These are phyloP conservation scores for Acomys russatus DNA, from an alignment of 2,797 vertebrate genomes.

Conservation along the genomic window DNA sequence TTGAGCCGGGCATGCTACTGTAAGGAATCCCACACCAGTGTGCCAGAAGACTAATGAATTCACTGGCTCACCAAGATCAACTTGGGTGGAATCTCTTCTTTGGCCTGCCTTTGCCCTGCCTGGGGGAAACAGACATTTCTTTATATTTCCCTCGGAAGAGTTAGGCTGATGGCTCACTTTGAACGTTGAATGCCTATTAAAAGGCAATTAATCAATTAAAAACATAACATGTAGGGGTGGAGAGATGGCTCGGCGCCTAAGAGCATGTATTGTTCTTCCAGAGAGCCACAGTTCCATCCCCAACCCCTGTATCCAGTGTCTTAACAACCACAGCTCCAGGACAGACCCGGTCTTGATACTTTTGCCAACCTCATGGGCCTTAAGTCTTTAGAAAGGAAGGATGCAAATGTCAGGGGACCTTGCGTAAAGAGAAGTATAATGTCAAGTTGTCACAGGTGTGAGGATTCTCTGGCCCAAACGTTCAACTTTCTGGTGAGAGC, in stretches of 20 bases:
- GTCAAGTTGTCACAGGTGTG: background rate
- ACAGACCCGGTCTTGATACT: background rate
- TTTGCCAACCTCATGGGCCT: background rate
- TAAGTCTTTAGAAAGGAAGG: background rate
- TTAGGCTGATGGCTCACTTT: background rate
- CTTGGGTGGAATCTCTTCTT: background rate
- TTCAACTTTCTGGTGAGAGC: background rate
- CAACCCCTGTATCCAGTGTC: background rate
- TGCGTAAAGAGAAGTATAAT: background rate
- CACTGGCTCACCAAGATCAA: background rate
- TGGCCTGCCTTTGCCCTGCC: background rate
- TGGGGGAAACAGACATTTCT: background rate
- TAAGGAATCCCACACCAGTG: background rate
- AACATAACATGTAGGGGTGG: background rate
- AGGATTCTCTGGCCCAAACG: background rate
- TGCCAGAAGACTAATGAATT: background rate
- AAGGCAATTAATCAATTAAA: conserved; percentile 41
- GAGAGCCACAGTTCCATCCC: background rate
- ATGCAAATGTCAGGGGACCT: background rate
- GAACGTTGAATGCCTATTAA: conserved; percentile 36
- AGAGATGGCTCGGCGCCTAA: background rate
- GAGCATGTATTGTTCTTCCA: background rate
- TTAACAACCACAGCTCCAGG: background rate
- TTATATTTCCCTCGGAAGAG: background rate
- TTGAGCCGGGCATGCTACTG: background rate